Conservation (phyloP, 2,113 vertebrate genomes). For the Rhineura floridana region DNA sequence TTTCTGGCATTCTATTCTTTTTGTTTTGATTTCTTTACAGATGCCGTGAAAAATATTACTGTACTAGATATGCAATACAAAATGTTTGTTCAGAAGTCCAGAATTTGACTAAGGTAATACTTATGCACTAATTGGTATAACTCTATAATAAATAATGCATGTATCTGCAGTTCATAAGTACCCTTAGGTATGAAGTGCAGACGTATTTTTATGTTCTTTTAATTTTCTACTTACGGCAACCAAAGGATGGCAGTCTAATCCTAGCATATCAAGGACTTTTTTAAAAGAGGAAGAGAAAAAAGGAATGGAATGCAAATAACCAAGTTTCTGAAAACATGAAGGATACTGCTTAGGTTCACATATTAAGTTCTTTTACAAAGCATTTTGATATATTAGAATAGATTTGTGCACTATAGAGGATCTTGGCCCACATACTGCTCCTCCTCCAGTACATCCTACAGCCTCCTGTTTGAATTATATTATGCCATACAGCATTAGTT, state of each 20-base stretch:
- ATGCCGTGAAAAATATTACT: not conserved
- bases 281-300: not conserved
- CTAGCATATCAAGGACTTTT: slow-evolving; percentile 20
- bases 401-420: not conserved
- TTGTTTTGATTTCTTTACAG: not conserved
- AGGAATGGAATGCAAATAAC: not conserved
- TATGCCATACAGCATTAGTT: not conserved
- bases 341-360: not conserved
- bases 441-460: not conserved
- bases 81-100: not conserved
- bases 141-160: not conserved
- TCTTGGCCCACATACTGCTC: not conserved
- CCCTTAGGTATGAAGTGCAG: not conserved
- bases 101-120: not conserved
- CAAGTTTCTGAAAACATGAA: not conserved
- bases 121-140: not conserved
- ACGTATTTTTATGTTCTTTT: not conserved
- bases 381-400: not conserved
- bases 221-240: slow-evolving; percentile 11
- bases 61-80: not conserved
- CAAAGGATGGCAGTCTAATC: slow-evolving; percentile 70
- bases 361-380: not conserved
- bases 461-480: not conserved
- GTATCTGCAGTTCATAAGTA: not conserved
- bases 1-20: not conserved